These are phyloP conservation scores for Variabilichromis moorii DNA, from an alignment of 2,113 vertebrate genomes.

Conservation along the genomic window DNA sequence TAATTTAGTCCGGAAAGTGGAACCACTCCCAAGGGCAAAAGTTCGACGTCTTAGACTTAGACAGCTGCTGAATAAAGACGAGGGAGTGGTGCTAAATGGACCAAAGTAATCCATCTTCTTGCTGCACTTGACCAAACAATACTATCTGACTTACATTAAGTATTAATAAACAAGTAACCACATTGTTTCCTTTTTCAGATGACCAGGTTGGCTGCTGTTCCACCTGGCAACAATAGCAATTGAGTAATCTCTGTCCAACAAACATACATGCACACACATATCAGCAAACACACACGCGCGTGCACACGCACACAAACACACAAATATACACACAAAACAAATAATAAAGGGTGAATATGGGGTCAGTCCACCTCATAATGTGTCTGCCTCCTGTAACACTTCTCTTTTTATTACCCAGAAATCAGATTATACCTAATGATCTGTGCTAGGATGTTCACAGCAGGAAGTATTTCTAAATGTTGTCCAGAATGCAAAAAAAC, in stretches of 20 bases:
- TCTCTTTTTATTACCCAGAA: neutral
- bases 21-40: neutral
- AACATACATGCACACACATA: neutral
- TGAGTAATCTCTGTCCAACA: neutral
- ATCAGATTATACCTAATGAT: conserved; percentile 2
- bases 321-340: neutral
- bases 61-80: neutral
- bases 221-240: neutral
- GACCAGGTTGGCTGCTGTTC: neutral
- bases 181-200: neutral
- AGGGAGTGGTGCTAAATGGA: conserved; percentile 2
- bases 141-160: neutral
- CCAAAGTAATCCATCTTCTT: neutral
- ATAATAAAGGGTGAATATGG: neutral
- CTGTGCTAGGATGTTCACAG: neutral
- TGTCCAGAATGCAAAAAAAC: neutral
- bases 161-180: conserved; percentile 15
- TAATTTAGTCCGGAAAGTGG: neutral
- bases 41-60: neutral
- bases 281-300: neutral
- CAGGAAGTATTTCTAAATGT: neutral
- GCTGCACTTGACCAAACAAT: neutral
- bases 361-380: neutral
- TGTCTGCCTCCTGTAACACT: neutral
- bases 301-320: neutral